A percentile compares a stretch with the other conserved stretches of the same genome.
phyloP scores from a whole-genome alignment of 2,888 invertebrate genomes.

The Polyploca ridens region DNA sequence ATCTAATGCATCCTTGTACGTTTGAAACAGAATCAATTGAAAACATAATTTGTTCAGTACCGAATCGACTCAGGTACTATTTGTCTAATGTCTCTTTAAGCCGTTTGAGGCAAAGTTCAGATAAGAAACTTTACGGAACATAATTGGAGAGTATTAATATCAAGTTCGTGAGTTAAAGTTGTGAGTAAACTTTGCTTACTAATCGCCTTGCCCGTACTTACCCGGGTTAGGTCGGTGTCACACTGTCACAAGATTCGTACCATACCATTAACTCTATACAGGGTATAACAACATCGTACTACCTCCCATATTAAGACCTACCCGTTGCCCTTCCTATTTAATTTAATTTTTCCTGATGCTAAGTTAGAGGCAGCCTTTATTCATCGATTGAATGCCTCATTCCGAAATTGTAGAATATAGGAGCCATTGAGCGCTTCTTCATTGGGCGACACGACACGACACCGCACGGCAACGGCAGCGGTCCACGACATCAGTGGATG shows the following conservation, averaged over 20 bases:
- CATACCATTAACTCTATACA: not conserved
- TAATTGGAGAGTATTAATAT: slow-evolving; percentile 69
- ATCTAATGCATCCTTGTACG: too few relatives aligned
- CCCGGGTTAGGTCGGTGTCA: slow-evolving; percentile 30
- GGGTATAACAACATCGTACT: not conserved
- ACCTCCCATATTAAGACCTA: too few relatives aligned
- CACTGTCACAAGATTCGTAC: slow-evolving; percentile 15
- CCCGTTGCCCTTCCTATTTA: too few relatives aligned
- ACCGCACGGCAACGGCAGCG: too few relatives aligned
- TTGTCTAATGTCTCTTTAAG: slow-evolving; percentile 39
- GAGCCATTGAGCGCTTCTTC: too few relatives aligned
- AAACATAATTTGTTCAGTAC: slow-evolving; percentile 17
- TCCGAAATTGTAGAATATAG: too few relatives aligned
- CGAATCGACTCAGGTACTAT: slow-evolving; percentile 33
- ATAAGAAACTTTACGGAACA: slow-evolving; percentile 61
- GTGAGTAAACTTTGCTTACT: slow-evolving; percentile 50
- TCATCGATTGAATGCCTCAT: too few relatives aligned
- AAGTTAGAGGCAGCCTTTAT: too few relatives aligned
- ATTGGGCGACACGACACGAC: too few relatives aligned
- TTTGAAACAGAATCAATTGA: slow-evolving; percentile 10
- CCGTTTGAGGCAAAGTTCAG: slow-evolving; percentile 45
- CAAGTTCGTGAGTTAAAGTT: slow-evolving; percentile 61
- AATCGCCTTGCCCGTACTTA: slow-evolving; percentile 46
- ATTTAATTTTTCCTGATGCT: too few relatives aligned
- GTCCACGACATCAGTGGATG: too few relatives aligned